These are phyloP conservation scores for Holothuria scabra DNA, from an alignment of 53 echinoderm and acorn worm genomes.

Conservation along the genomic window DNA sequence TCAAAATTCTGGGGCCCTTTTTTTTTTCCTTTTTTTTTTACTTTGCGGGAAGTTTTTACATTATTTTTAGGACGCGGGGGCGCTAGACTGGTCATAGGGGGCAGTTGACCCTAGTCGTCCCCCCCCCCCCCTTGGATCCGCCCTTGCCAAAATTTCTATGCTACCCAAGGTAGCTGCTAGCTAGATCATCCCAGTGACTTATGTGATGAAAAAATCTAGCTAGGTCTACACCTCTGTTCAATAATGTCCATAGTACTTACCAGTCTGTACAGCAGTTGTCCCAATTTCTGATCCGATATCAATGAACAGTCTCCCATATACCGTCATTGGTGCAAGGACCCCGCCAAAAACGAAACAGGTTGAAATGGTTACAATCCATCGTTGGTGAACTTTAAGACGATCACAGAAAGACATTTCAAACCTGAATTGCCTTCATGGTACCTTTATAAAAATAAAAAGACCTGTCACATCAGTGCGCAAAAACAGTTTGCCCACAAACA, in stretches of 20 bases:
- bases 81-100: background rate
- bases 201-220: too few relatives aligned
- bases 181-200: too few relatives aligned
- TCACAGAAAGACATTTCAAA: background rate
- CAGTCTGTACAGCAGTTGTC: background rate
- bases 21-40: too few relatives aligned
- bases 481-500: too few relatives aligned
- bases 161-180: background rate
- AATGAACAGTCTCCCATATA: constrained; percentile 6
- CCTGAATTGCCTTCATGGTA: too few relatives aligned
- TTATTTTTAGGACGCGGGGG: too few relatives aligned
- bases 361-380: constrained; percentile 2
- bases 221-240: too few relatives aligned
- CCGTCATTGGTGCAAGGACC: constrained; percentile 9
- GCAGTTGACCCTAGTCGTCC: background rate
- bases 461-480: too few relatives aligned
- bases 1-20: too few relatives aligned
- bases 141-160: too few relatives aligned
- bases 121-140: background rate
- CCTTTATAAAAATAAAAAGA: too few relatives aligned
- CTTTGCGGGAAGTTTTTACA: too few relatives aligned
- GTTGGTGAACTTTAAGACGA: background rate
- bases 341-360: constrained; percentile 9
- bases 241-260: background rate
- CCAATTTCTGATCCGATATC: constrained; percentile 22